Evolutionary conservation across 2,113 vertebrate genomes (phyloP).

Genomic region (Turnix velox): DNA sequence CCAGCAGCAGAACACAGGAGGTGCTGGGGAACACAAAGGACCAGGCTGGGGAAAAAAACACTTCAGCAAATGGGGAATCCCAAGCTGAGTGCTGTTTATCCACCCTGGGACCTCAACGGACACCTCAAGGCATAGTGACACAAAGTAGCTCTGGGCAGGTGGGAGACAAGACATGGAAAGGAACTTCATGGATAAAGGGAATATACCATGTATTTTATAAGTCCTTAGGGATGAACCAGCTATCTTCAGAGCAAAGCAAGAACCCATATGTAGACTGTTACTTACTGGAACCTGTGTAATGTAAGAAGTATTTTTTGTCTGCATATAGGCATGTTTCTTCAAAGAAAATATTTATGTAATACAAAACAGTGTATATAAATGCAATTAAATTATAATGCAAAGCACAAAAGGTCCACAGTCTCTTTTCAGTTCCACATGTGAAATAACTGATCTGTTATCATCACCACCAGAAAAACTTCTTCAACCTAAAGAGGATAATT

Average conservation of each 20-base stretch:
- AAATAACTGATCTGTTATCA: not conserved
- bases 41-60: not conserved
- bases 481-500: not conserved
- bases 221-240: not conserved
- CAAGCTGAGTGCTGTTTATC: not conserved
- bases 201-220: fast-evolving
- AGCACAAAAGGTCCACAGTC: not conserved
- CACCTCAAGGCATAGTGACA: fast-evolving
- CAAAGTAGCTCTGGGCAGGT: not conserved
- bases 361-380: not conserved
- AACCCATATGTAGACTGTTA: not conserved
- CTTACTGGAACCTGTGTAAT: not conserved
- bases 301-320: not conserved
- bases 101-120: fast-evolving
- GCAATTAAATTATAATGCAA: not conserved
- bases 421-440: not conserved
- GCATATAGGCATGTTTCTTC: not conserved
- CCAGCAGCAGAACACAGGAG: not conserved
- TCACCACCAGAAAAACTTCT: not conserved
- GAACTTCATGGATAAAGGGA: not conserved
- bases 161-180: not conserved
- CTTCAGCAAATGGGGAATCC: too few relatives aligned
- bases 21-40: not conserved
- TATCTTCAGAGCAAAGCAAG: fast-evolving
- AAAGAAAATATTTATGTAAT: not conserved